Percentiles rank a stretch among this genome's conserved stretches.
Evolutionary conservation across 2,113 vertebrate species (phyloP).

Genomic region (Plecotus auritus): DNA sequence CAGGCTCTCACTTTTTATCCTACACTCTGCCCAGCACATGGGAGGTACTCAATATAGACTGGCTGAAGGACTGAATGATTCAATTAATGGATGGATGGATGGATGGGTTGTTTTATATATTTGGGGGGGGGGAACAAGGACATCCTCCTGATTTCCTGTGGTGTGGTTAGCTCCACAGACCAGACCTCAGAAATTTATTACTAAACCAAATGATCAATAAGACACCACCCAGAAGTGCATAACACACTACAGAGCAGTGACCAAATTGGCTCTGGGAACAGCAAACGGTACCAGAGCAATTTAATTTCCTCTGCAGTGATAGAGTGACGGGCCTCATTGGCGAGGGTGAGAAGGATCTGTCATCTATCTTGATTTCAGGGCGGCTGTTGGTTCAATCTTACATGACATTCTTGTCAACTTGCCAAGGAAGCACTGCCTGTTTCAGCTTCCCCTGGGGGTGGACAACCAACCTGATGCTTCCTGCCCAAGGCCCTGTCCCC

Average conservation of each 20-base stretch:
- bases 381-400: neutral
- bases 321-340: neutral
- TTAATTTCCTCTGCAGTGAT: conserved; percentile 60
- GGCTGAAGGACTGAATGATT: neutral
- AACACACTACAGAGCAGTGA: neutral
- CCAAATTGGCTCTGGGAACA: conserved; percentile 48
- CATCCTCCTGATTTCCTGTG: neutral
- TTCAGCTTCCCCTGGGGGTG: neutral
- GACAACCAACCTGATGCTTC: neutral
- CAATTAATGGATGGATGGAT: too few relatives aligned
- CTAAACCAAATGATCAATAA: conserved; percentile 56
- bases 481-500: neutral
- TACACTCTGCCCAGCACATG: neutral
- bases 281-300: conserved; percentile 42
- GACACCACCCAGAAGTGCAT: neutral
- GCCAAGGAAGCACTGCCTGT: neutral
- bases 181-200: neutral
- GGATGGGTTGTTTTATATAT: neutral
- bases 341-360: neutral
- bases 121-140: neutral
- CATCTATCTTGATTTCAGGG: conserved; percentile 66
- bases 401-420: conserved; percentile 57
- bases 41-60: neutral
- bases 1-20: neutral
- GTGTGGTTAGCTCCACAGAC: neutral